Evolutionary conservation across 2,797 vertebrate genomes (phyloP), one percentile per base, ranked within the genome.

Genomic region (Bufotes viridis): DNA sequence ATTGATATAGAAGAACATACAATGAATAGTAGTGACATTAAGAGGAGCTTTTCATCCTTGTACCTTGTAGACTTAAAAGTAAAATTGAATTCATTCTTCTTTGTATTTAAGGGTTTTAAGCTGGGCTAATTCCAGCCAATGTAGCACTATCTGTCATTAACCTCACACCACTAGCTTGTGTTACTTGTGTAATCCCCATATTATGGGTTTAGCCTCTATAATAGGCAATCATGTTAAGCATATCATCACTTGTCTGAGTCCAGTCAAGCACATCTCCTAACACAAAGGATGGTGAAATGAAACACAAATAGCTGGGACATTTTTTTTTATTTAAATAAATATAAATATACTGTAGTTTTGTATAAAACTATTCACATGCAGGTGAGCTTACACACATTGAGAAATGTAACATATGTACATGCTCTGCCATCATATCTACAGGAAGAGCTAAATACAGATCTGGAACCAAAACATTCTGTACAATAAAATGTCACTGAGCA

Each of bases 241-340:
- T 82, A 65, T 78, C 3, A 65, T 79, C 55, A 60, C 15, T 61
- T 80, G 26, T 80, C 78, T 80, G 57, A 17, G 2, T 22, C 78
- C 78, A 80, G 20, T 42, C 55, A 80, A 34, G 57, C 57, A 34
- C 10, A 55, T 42, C 69, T 58, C 24, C 63, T 55, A 72, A 11
- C n/a, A 75, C 72, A 76, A 84, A 61, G 0, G 10, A 65, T 13
- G 51, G 2, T 76, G 29, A 24, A 74, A 84, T 84, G 55, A 87
- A 91, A 83, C 85, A 89, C 26, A 61, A 3, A 87, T 80, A 51
- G 9, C 11, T 90, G 92, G 87, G 90, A 85, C 57, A 82, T 90
- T 85, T 74, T 55, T 87, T 2, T 98, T 96, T 98, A 97, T 98
- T 99, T 97, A 96, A 99, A 99, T 99, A 99, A 99, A 99, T 99